Base-by-base conservation (phyloP, 2,113 vertebrate species). In the Pogona vitticeps region DNA sequence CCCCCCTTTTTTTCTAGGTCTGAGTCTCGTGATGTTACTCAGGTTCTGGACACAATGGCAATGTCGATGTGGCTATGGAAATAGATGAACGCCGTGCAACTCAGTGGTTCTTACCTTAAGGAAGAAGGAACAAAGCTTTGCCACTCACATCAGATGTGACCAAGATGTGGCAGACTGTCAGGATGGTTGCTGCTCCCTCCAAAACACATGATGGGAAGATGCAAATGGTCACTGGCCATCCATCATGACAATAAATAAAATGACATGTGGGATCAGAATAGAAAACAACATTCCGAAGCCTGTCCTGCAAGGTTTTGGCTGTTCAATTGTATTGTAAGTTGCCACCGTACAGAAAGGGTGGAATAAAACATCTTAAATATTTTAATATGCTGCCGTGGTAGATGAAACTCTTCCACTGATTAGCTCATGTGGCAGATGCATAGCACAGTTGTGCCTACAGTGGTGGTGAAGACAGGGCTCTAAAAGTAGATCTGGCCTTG, bases 21-120 rank as follows among this genome's bases (percentile, higher is more conserved):
- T 65, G 79, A 87, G 79, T 87, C 40, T 86, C 17, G 23, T 73
- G 70, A 67, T 3, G 14, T 28, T 76, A 65, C n/a, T 81, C 78
- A 82, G 78, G 85, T 82, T 87, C 79, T 81, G 70, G 71, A 81
- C 58, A 87, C 85, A 63, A 87, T 36, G 85, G 85, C 79, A 76
- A 81, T 52, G 85, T 82, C n/a, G 33, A 86, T 28, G 38, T 63
- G 77, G 77, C 72, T 73, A 86, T 14, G 70, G 78, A 86, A 77
- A 86, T 21, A 58, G 63, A 80, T 36, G 63, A 21, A 72, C 31
- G 13, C 85, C 40, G 13, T 5, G n/a, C 33, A 38, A 67, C 40
- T 73, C 26, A 26, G 70, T 23, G 70, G 78, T 52, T 63, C 31
- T 73, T 75, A 38, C 28, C 59, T 85, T 77, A 83, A 20, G 82